A percentile compares a stretch with the other conserved stretches of the same genome.
Evolutionary conservation across 2,113 vertebrate genomes (phyloP).

Genomic region (Hypanus sabinus): DNA sequence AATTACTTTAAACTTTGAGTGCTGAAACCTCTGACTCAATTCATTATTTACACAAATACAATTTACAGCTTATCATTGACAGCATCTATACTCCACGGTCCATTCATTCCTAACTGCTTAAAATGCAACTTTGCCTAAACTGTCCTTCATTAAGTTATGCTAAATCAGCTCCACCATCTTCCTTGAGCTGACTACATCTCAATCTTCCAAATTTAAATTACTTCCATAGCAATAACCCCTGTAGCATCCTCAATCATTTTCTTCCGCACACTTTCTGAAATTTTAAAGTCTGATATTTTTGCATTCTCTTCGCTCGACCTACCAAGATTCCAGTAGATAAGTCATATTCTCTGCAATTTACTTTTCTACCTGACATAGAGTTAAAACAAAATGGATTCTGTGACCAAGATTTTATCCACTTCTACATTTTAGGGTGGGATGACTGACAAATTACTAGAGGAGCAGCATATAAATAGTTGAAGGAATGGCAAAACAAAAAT

Average conservation of each 20-base stretch:
- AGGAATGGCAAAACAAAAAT: background rate
- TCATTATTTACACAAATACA: no score
- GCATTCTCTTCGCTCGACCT: background rate
- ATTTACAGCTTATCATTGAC: no score
- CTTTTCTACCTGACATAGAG: background rate
- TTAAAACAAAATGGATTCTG: background rate
- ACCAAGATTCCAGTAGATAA: background rate
- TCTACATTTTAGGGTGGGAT: background rate
- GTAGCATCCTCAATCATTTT: background rate
- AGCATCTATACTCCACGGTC: background rate
- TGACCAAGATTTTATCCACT: background rate
- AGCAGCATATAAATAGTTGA: background rate
- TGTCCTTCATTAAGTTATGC: background rate
- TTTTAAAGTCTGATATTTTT: background rate
- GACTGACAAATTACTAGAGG: background rate
- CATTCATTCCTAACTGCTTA: background rate
- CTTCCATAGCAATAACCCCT: background rate
- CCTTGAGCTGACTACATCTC: background rate
- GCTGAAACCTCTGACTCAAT: no score
- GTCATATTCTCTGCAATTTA: background rate
- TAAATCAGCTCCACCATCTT: background rate
- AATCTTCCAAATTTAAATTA: background rate
- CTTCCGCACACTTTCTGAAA: background rate
- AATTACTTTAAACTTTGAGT: no score
- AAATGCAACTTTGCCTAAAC: background rate